Conservation (phyloP, 2,888 invertebrate genomes). For the Nineta flava region DNA sequence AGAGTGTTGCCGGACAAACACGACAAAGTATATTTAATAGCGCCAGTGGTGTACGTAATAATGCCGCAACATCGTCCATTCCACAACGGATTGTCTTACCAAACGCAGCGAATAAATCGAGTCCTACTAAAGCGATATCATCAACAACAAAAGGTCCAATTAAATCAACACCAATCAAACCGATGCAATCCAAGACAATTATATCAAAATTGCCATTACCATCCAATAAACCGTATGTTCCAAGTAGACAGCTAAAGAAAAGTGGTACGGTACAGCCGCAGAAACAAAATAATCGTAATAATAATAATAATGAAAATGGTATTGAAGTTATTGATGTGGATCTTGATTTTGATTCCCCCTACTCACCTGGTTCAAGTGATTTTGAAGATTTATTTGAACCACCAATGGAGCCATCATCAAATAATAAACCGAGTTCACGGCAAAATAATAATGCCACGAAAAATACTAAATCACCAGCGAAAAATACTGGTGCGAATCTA, state of each 20-base stretch:
- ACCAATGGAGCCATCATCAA: constrained; percentile 30
- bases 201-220: constrained; percentile 22
- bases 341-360: constrained; percentile 67
- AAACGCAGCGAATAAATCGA: constrained; percentile 28
- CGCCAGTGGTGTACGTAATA: constrained; percentile 15
- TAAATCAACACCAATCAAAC: constrained; percentile 41
- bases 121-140: constrained; percentile 33
- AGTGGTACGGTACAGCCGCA: constrained; percentile 13
- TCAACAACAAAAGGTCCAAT: constrained; percentile 35
- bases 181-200: constrained; percentile 28
- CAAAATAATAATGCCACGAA: constrained; percentile 11
- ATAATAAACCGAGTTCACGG: neutral
- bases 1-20: constrained; percentile 18
- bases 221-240: constrained; percentile 20
- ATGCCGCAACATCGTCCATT: constrained; percentile 19
- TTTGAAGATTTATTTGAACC: constrained; percentile 79
- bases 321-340: constrained; percentile 37
- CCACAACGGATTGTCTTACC: constrained; percentile 34
- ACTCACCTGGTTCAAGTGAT: constrained; percentile 78
- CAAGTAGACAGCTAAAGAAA: constrained; percentile 14
- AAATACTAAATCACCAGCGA: constrained; percentile 18
- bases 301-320: constrained; percentile 25
- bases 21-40: constrained; percentile 25
- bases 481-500: constrained; percentile 19
- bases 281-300: constrained; percentile 16